Evolutionary conservation across 2,888 invertebrate species (phyloP), one percentile per base, ranked within the genome.

Genomic region (Cephus pulcher): DNA sequence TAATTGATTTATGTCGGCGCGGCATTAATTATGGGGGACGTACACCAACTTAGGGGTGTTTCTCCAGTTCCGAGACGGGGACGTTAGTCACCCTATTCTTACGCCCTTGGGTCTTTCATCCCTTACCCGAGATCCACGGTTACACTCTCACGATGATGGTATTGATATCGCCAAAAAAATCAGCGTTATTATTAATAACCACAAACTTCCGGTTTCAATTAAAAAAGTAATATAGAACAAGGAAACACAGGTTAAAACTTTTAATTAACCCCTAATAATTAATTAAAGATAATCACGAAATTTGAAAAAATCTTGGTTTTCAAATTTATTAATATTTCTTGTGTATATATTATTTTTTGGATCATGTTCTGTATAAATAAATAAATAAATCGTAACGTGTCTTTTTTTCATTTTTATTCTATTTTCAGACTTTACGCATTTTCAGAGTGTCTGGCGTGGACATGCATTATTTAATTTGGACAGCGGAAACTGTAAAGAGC

Each of bases 1-100:
- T 78, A 78, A 78, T 78, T 78, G 78, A 78, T 78, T 78, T 78
- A 78, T 76, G 78, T 78, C 69, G 35, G 30, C 75, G 78, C 78
- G 68, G 73, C 75, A 75, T 78, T 76, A 78, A 76, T 78, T 78
- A 76, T 76, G 71, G 73, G 56, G 56, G 56, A 56, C 56, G 56
- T 23, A 15, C 23, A 23, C 56, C 23, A 9, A 56, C 56, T 23
- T 56, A 23, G 56, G 56, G 56, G 23, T 23, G 56, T 23, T 56
- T 56, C 56, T 56, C 23, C 23, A 56, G 23, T 56, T 56, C 2
- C 9, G 23, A 56, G 23, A 56, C 56, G 23, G 23, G 23, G 23
- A 56, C 56, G 9, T 23, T 56, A 23, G 23, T 56, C 56, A 56
- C 56, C 56, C 56, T 23, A 56, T 56, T 56, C 56, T 56, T 56